Conservation (phyloP, 2,113 vertebrate genomes). For the Notechis scutatus region DNA sequence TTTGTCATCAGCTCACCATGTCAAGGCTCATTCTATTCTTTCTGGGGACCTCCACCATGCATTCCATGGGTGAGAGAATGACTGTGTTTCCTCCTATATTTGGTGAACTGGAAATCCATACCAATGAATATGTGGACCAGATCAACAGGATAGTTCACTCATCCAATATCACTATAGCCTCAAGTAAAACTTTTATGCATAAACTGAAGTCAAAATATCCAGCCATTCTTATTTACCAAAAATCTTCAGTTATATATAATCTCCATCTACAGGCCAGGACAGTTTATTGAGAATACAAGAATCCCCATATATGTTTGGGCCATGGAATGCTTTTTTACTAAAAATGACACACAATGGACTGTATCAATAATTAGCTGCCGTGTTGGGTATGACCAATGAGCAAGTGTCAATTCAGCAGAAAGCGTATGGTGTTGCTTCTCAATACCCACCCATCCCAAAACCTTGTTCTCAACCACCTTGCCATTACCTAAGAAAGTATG, state of each 20-base stretch:
- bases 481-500: not conserved
- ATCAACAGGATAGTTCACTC: not conserved
- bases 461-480: not conserved
- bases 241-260: not conserved
- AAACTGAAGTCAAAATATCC: not conserved
- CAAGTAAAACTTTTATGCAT: not conserved
- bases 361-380: not conserved
- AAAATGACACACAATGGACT: not conserved
- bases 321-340: not conserved
- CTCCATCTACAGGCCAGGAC: not conserved
- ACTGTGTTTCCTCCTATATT: not conserved
- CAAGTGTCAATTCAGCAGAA: not conserved
- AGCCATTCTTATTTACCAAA: not conserved
- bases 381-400: not conserved
- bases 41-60: not conserved
- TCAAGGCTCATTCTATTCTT: not conserved
- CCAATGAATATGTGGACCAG: not conserved
- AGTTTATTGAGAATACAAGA: not conserved
- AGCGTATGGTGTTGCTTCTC: not conserved
- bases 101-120: not conserved
- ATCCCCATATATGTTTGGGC: not conserved
- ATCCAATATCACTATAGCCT: not conserved
- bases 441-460: not conserved
- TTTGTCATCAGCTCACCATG: not conserved
- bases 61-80: not conserved